phyloP scores from a whole-genome alignment of 2,113 vertebrate genomes.

The Bos indicus region DNA sequence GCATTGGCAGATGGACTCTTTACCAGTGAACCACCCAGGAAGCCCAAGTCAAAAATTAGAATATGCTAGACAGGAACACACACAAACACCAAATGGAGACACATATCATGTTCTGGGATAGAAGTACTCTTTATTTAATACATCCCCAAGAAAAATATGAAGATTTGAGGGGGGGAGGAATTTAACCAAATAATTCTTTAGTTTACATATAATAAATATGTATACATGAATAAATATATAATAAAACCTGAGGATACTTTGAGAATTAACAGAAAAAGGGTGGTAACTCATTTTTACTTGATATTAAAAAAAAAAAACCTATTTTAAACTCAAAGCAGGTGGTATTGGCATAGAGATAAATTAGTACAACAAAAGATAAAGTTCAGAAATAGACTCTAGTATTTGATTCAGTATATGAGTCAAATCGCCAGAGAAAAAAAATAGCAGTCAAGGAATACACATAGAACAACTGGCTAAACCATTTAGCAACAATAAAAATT shows the following conservation, averaged over 20 bases:
- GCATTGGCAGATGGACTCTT: not conserved
- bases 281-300: not conserved
- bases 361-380: not conserved
- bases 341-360: not conserved
- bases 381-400: not conserved
- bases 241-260: not conserved
- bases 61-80: not conserved
- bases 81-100: not conserved
- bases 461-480: not conserved
- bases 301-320: not conserved
- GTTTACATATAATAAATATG: not conserved
- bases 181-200: not conserved
- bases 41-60: not conserved
- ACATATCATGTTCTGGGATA: not conserved
- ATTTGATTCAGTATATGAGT: not conserved
- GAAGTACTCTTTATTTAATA: not conserved
- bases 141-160: not conserved
- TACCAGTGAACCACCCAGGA: not conserved
- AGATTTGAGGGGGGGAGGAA: not conserved
- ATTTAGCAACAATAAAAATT: not conserved
- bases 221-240: not conserved
- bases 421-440: not conserved
- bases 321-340: not conserved
- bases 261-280: not conserved
- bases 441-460: not conserved